Conservation (phyloP, 2,888 invertebrate species). For the Orthosia cruda region DNA sequence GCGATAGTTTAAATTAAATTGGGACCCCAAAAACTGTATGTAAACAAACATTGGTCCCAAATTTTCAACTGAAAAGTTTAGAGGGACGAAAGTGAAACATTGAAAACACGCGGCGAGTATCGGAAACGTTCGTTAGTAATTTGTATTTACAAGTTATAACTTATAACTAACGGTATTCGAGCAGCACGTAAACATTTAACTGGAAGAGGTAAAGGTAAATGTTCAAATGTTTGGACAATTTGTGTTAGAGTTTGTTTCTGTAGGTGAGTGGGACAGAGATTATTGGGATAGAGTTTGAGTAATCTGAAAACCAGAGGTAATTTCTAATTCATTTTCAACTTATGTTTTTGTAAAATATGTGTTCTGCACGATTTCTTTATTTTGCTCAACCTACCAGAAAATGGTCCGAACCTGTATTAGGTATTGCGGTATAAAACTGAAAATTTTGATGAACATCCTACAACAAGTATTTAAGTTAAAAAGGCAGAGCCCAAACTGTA, state of each 20-base stretch:
- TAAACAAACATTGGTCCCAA: constrained; percentile 87
- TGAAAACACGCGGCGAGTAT: constrained; percentile 82
- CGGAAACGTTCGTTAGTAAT: constrained; percentile 82
- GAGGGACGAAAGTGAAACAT: constrained; percentile 83
- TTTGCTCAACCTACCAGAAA: not conserved
- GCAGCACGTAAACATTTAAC: constrained; percentile 62
- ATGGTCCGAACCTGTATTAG: not conserved
- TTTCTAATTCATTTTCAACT: not conserved
- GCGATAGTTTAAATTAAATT: constrained; percentile 91
- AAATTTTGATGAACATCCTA: not conserved
- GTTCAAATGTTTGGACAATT: constrained; percentile 36
- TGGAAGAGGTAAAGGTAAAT: constrained; percentile 40
- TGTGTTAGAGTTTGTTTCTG: constrained; percentile 41
- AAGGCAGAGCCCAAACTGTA: not conserved
- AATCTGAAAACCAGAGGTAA: not conserved
- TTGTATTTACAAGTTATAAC: constrained; percentile 79
- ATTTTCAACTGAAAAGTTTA: constrained; percentile 81
- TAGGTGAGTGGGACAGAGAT: constrained; percentile 29
- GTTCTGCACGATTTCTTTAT: not conserved
- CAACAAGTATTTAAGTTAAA: not conserved
- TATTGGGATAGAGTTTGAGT: constrained; percentile 14
- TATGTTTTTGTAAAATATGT: not conserved
- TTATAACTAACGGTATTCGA: constrained; percentile 70
- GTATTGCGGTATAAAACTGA: not conserved
- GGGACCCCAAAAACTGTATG: constrained; percentile 89